These are phyloP conservation scores for Drosophila simulans DNA, from an alignment of 1,140 invertebrate species.

Conservation along the genomic window DNA sequence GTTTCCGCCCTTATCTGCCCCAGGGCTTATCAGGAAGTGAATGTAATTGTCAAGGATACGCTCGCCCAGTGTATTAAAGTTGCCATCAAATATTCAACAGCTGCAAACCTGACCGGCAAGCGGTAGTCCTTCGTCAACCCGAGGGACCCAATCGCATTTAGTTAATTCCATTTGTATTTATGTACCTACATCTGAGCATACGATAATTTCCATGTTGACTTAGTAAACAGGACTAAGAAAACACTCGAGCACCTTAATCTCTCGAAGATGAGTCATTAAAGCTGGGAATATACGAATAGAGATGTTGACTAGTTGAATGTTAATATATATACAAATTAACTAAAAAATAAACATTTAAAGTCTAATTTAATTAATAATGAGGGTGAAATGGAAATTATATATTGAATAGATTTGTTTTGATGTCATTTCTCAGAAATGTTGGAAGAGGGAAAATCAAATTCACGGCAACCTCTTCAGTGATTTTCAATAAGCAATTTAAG, in stretches of 20 bases:
- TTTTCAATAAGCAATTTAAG: conserved; percentile 40
- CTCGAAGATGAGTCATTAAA: conserved; percentile 17
- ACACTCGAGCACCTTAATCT: not conserved
- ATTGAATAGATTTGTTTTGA: too few relatives aligned
- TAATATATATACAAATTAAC: not conserved
- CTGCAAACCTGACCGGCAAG: conserved; percentile 25
- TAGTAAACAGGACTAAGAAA: conserved; percentile 21
- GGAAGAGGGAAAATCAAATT: conserved; percentile 15
- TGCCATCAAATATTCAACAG: conserved; percentile 52
- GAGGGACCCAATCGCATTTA: conserved; percentile 36
- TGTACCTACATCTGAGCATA: conserved; percentile 37
- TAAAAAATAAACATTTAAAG: not conserved
- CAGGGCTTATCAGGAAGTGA: conserved; percentile 58
- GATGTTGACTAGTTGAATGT: conserved; percentile 25
- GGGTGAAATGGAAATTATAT: not conserved
- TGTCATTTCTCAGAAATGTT: not conserved
- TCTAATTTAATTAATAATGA: too few relatives aligned
- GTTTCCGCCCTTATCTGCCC: conserved; percentile 32
- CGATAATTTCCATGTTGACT: conserved; percentile 61
- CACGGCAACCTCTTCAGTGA: conserved; percentile 41
- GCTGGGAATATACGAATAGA: conserved; percentile 9
- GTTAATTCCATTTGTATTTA: conserved; percentile 71
- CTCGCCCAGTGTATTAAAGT: conserved; percentile 49
- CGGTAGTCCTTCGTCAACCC: conserved; percentile 6
- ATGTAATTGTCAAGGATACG: conserved; percentile 67